phyloP scores from a whole-genome alignment of 2,888 invertebrate species.

The Drosophila percnosoma region DNA sequence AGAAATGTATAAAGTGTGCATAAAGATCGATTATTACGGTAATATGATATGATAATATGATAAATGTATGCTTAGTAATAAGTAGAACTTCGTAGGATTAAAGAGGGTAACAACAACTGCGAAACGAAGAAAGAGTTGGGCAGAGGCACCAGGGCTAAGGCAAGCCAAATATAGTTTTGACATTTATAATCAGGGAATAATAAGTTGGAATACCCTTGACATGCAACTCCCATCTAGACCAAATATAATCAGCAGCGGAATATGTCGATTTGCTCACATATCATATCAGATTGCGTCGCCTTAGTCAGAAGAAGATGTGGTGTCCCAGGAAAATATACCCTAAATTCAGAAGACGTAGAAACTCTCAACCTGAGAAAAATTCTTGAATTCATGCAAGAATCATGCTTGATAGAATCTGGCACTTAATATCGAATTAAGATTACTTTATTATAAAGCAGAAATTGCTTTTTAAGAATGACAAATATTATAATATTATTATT shows the following conservation, averaged over 20 bases:
- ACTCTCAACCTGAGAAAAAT: no score
- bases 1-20: background rate
- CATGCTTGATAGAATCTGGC: background rate
- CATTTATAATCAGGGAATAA: background rate
- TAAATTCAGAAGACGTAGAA: background rate
- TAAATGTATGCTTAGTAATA: background rate
- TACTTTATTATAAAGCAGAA: background rate
- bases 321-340: fast-evolving
- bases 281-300: background rate
- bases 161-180: background rate
- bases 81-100: background rate
- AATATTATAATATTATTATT: background rate
- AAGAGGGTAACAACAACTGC: background rate
- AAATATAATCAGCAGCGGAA: background rate
- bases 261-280: background rate
- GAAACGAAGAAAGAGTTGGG: background rate
- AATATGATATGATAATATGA: background rate
- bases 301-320: no score
- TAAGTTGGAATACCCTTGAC: background rate
- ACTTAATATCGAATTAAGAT: background rate
- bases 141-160: background rate
- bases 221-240: background rate
- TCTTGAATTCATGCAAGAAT: no score
- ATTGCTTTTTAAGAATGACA: no score
- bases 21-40: background rate